Evolutionary conservation across 2,797 vertebrate genomes (phyloP).

Genomic region (Dipus sagitta): DNA sequence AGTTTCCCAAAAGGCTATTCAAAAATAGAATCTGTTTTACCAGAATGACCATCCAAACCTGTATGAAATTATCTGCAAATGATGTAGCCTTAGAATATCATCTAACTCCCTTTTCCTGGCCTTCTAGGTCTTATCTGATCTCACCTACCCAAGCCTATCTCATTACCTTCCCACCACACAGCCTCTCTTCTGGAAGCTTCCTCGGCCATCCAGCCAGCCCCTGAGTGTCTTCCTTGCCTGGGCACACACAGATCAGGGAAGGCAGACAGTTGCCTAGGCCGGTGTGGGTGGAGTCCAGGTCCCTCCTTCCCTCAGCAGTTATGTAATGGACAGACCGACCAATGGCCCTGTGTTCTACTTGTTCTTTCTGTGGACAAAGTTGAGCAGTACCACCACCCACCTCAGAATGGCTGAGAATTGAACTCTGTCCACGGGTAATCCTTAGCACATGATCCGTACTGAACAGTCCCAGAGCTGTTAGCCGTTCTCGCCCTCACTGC

Average conservation of each 20-base stretch:
- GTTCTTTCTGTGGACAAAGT: background rate
- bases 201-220: background rate
- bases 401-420: background rate
- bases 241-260: background rate
- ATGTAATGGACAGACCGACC: too few relatives aligned
- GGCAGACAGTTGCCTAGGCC: background rate
- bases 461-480: background rate
- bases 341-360: fast-evolving
- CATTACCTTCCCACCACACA: background rate
- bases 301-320: background rate
- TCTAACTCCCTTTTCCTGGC: background rate
- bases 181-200: background rate
- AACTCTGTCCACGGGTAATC: fast-evolving
- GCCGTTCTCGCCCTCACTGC: background rate
- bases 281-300: fast-evolving
- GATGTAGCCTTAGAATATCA: background rate
- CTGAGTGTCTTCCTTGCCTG: background rate
- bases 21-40: background rate
- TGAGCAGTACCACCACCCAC: background rate
- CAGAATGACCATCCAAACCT: background rate
- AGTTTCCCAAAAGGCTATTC: background rate
- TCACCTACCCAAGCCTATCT: background rate
- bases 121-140: background rate
- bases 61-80: background rate
- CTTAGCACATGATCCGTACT: too few relatives aligned